Base-by-base conservation (phyloP, 2,797 vertebrate genomes). In the Emydoidea blandingii region DNA sequence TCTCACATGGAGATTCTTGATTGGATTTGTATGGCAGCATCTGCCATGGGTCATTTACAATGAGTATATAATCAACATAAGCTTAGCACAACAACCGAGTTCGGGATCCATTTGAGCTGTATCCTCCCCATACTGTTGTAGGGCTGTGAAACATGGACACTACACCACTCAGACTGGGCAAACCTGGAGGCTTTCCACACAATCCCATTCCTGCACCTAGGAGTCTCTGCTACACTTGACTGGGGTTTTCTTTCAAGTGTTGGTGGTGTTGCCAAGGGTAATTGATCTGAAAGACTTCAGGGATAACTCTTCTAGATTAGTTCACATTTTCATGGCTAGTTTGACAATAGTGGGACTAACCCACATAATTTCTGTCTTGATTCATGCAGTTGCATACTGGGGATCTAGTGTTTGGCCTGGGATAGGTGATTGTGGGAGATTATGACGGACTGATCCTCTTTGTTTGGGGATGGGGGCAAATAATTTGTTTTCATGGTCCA, bases 281-380 rank as follows among this genome's bases (percentile, higher is more conserved):
- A 65, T 41, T 44, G 49, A 96, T 12, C 11, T 79, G 65, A 49
- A 82, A 19, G 21, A 87, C 12, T 16, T 31, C 18, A 85, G 78
- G n/a, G 12, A 76, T 92, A 91, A 18, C 23, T 6, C 29, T 79
- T 12, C 4, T 88, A 82, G 93, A 94, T 1, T 5, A 19, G 37
- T 15, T 34, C 87, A 54, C 57, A 49, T 65, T 12, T 88, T 44
- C 93, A 87, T 4, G 15, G 10, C 49, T 86, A 83, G 65, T 62
- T 21, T 80, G 27, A 78, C 11, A 47, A 25, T 84, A 23, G 57
- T 11, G 15, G 37, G 1, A 4, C 74, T 91, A 14, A 79, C 79
- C 86, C 56, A 54, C 18, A 11, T 81, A 80, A 91, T 29, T 12
- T 85, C 65, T 31, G 90, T 53, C 52, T 91, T 49, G 91, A 83